Evolutionary conservation across 2,888 invertebrate species (phyloP).

Genomic region (Sminthurides aquaticus): DNA sequence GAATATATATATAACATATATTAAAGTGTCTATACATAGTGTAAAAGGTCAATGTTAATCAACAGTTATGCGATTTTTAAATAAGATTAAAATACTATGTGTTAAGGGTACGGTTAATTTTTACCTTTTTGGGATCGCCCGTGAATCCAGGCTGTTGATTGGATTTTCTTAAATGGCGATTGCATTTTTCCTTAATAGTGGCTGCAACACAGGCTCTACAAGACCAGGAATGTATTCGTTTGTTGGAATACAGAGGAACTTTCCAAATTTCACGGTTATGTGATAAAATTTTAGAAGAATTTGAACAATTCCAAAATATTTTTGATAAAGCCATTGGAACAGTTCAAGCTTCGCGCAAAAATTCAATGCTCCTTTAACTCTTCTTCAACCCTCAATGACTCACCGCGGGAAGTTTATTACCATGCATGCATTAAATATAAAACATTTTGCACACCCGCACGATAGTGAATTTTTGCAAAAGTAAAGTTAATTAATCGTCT

Average conservation of each 20-base stretch:
- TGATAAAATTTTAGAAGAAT: constrained; percentile 1
- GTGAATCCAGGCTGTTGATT: not conserved
- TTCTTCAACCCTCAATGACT: too few relatives aligned
- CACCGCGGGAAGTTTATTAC: too few relatives aligned
- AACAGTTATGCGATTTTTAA: not conserved
- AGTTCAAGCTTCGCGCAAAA: too few relatives aligned
- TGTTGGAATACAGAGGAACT: not conserved
- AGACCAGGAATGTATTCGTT: constrained; percentile 8
- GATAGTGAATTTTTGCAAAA: too few relatives aligned
- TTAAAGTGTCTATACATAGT: too few relatives aligned
- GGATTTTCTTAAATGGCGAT: constrained; percentile 6
- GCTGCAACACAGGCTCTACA: constrained; percentile 17
- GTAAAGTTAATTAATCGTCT: too few relatives aligned
- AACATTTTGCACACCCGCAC: too few relatives aligned
- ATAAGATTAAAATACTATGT: not conserved
- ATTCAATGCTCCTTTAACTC: too few relatives aligned
- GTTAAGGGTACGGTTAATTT: too few relatives aligned
- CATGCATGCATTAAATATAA: too few relatives aligned
- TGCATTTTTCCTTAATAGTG: constrained; percentile 13
- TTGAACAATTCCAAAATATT: not conserved
- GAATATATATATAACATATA: too few relatives aligned
- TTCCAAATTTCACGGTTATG: not conserved
- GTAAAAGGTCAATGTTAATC: too few relatives aligned
- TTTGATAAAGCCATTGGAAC: constrained; percentile 14
- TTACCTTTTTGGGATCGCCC: constrained; percentile 3